Evolutionary conservation across 2,888 invertebrate species (phyloP), one percentile per base, ranked within the genome.

Genomic region (Nomada hirtipes): DNA sequence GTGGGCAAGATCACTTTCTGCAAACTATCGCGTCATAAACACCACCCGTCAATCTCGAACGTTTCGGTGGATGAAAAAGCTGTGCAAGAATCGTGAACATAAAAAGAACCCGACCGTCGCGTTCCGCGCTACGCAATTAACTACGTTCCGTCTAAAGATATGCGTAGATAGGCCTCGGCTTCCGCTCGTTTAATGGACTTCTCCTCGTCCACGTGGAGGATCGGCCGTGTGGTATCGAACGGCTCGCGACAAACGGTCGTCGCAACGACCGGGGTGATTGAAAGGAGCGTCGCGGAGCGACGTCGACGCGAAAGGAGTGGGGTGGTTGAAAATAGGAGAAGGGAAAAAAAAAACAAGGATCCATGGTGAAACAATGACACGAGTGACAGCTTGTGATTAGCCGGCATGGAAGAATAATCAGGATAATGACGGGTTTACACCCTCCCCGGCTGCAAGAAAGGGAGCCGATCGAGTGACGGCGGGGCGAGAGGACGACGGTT

Each of bases 371-470:
- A 91, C 91, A 91, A 92, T 91, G 91, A 91, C 88, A 90, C 90
- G 88, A 89, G 81, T 88, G 91, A 91, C 91, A 90, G 91, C 90
- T 89, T 90, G 91, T 91, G 91, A 92, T 93, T 93, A 92, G 91
- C 88, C 91, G 87, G 87, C 89, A 89, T 86, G 91, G 92, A 92
- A 92, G 91, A 91, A 92, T 92, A 92, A 92, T 92, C 91, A 90
- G 88, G 90, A 92, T 93, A 93, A 93, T 92, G 91, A 92, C 85
- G 88, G 92, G 91, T 90, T 93, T 92, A 91, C 90, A 91, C 91
- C 92, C 92, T 90, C 88, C 85, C 84, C 77, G 77, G 76, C 67
- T 73, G 75, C 75, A 70, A 80, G 75, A 76, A 88, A 85, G 83
- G 84, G 83, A 71, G 60, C 57, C 69, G 76, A 72, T 82, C 64